phyloP scores from a whole-genome alignment of 2,888 invertebrate genomes.

The Drosophila subquinaria region DNA sequence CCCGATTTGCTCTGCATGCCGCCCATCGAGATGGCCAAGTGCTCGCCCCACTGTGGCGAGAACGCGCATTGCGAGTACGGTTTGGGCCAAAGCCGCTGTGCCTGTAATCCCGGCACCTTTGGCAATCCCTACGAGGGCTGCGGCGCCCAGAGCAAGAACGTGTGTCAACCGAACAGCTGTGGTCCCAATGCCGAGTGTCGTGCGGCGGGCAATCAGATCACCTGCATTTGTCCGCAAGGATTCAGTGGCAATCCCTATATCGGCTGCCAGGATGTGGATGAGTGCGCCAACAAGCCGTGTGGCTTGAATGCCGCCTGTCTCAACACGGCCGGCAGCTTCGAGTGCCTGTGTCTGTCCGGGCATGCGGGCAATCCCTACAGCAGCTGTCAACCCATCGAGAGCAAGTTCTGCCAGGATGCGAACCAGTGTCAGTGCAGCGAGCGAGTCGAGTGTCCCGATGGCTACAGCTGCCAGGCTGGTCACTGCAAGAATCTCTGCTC shows the following conservation, averaged over 20 bases:
- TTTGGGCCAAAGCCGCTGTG: constrained; percentile 89
- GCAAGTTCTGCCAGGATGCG: constrained; percentile 90
- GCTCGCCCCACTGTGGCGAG: constrained; percentile 92
- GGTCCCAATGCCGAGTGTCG: constrained; percentile 93
- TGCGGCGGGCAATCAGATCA: constrained; percentile 90
- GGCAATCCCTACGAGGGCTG: constrained; percentile 96
- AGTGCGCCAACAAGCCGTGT: constrained; percentile 92
- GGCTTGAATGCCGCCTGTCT: constrained; percentile 95
- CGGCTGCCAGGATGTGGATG: constrained; percentile 93
- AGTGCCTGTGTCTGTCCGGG: constrained; percentile 94
- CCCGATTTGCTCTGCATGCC: constrained; percentile 96
- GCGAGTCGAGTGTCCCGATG: constrained; percentile 91
- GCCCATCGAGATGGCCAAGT: constrained; percentile 91
- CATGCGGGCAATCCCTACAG: constrained; percentile 95
- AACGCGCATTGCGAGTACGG: constrained; percentile 96
- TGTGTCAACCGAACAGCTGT: constrained; percentile 91
- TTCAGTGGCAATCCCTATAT: constrained; percentile 95
- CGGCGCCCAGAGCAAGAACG: constrained; percentile 89
- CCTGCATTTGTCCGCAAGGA: constrained; percentile 93
- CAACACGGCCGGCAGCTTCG: constrained; percentile 94
- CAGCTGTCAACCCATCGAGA: constrained; percentile 90
- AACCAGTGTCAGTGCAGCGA: constrained; percentile 90
- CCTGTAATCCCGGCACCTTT: constrained; percentile 92
- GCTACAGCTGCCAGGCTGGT: constrained; percentile 90
- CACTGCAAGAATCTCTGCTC: constrained; percentile 92